Conservation (phyloP, 2,797 vertebrate genomes). For the Pristis pectinata region DNA sequence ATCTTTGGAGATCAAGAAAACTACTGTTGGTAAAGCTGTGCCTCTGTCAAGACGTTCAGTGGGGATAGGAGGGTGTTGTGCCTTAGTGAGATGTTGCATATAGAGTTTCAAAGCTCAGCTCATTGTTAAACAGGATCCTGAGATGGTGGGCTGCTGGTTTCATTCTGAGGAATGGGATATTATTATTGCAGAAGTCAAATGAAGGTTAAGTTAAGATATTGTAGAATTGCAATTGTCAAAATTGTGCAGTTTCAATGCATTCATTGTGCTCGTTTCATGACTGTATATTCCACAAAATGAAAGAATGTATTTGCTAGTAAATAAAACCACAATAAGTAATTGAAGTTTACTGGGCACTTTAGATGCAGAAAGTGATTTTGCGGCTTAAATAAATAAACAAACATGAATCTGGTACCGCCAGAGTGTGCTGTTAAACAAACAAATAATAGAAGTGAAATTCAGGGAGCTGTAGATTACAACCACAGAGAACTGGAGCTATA, state of each 20-base stretch:
- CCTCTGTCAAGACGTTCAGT: background rate
- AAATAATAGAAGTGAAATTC: background rate
- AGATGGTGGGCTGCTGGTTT: background rate
- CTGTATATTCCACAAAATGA: background rate
- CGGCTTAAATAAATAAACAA: background rate
- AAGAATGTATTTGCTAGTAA: background rate
- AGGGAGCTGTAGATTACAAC: background rate
- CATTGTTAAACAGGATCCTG: background rate
- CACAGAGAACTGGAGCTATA: background rate
- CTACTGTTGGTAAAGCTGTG: background rate
- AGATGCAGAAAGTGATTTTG: background rate
- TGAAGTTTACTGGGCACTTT: background rate
- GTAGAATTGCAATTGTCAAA: background rate
- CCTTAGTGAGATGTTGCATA: background rate
- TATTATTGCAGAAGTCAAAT: background rate
- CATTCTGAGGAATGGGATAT: background rate
- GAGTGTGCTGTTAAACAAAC: conserved; percentile 28
- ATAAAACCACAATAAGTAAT: background rate
- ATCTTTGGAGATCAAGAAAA: background rate
- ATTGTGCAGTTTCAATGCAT: background rate
- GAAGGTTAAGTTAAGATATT: background rate
- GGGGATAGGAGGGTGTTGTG: background rate
- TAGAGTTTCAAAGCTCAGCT: background rate
- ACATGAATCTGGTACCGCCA: background rate
- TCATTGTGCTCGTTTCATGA: too few relatives aligned